Base-by-base conservation (phyloP, 2,113 vertebrate species). In the Sylvietta virens region DNA sequence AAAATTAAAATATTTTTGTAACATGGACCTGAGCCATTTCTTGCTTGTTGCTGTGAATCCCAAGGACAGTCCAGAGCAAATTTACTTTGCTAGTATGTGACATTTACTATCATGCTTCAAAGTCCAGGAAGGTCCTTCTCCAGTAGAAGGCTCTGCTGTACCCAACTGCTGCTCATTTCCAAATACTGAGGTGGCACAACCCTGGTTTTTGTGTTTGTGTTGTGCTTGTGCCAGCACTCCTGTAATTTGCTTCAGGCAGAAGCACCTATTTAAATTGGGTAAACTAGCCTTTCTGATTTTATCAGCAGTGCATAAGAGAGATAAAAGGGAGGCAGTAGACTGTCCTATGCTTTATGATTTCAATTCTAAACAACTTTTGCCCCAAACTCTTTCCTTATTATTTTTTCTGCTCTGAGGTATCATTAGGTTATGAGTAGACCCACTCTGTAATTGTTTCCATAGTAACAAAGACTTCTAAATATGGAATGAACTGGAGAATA, bases 371-470 rank as follows among this genome's bases (percentile, higher is more conserved):
- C 11, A 26, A 15, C 72, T 91, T 91, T 87, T 90, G 21, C 40
- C 31, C 37, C 8, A 64, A 58, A 67, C 6, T 27, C 39, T 53
- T 76, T 15, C 15, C 5, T 65, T 70, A 6, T 31, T 64, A 47
- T 60, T 86, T 72, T 73, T 69, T 54, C 9, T 18, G 17, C 70
- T 93, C 45, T 50, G 31, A 82, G 44, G 7, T 80, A 71, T 69
- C 54, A 67, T 35, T 53, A 61, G 39, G 30, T 69, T 83, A 44
- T 50, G 39, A 76, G 65, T 50, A 66, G 72, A 60, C 37, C 48
- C 77, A 60, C n/a, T 42, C 10, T 73, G 42, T 94, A 87, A 88
- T 66, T 86, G 94, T 97, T 97, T 94, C 97, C 92, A 95, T 96
- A 66, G 94, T 67, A 78, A 96, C 96, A 74, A 96, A 90, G 65